These are phyloP conservation scores for Thermophis baileyi DNA, from an alignment of 2,113 vertebrate genomes.

Conservation along the genomic window DNA sequence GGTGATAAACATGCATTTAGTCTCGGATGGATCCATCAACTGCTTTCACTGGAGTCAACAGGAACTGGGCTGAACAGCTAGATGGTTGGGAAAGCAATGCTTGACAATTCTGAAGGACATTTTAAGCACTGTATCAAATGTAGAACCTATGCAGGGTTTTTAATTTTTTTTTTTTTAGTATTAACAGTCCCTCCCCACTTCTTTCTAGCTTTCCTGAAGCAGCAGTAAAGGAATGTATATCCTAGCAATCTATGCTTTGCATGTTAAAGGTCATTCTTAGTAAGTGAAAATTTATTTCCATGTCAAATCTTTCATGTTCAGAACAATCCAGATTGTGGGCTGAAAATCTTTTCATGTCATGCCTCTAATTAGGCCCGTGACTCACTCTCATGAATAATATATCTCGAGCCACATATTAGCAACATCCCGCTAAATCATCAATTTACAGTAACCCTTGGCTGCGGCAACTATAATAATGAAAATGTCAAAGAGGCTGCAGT, in stretches of 20 bases:
- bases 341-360: constrained; percentile 55
- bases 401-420: constrained; percentile 57
- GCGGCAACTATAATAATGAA: constrained; percentile 24
- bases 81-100: neutral
- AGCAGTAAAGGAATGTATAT: constrained; percentile 13
- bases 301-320: constrained; percentile 58
- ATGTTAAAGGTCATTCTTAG: constrained; percentile 53
- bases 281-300: constrained; percentile 56
- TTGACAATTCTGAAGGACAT: neutral
- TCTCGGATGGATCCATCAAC: neutral
- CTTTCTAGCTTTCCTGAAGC: neutral
- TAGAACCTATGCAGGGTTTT: neutral
- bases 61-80: neutral
- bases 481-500: constrained; percentile 39
- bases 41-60: neutral
- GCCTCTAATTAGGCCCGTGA: constrained; percentile 60
- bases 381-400: constrained; percentile 63
- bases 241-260: neutral
- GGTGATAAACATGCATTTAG: constrained; percentile 8
- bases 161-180: neutral
- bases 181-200: accelerated
- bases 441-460: constrained; percentile 49
- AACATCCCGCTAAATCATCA: constrained; percentile 53
- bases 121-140: neutral
- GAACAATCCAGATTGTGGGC: constrained; percentile 55